phyloP scores from a whole-genome alignment of 2,888 invertebrate genomes.

The Hyles lineata region DNA sequence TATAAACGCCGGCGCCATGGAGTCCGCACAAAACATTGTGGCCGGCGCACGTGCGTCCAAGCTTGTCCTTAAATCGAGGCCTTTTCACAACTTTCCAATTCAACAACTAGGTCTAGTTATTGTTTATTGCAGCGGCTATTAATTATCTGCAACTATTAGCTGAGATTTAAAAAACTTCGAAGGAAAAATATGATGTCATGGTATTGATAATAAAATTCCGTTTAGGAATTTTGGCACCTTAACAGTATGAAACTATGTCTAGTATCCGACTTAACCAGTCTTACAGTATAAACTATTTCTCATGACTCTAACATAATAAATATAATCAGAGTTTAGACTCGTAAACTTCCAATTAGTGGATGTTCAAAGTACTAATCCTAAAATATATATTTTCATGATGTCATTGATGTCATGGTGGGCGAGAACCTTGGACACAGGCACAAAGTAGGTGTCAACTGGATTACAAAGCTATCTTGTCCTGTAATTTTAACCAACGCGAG shows the following conservation, averaged over 20 bases:
- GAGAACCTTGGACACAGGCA: conserved; percentile 26
- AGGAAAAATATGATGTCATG: too few relatives aligned
- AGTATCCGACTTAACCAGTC: too few relatives aligned
- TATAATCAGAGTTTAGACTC: too few relatives aligned
- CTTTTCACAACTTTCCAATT: conserved; percentile 41
- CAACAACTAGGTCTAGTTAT: conserved; percentile 11
- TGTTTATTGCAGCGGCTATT: background rate
- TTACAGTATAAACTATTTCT: too few relatives aligned
- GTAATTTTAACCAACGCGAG: conserved; percentile 9
- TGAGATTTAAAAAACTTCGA: background rate
- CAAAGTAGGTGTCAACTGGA: conserved; percentile 27
- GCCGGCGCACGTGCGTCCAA: conserved; percentile 43
- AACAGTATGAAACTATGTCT: too few relatives aligned
- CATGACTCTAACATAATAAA: too few relatives aligned
- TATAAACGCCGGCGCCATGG: conserved; percentile 44
- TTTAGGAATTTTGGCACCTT: too few relatives aligned
- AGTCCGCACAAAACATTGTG: conserved; percentile 39
- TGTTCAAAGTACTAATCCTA: background rate
- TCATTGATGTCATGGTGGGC: conserved; percentile 29
- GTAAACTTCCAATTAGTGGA: too few relatives aligned
- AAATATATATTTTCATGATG: conserved; percentile 15
- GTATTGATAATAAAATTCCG: too few relatives aligned
- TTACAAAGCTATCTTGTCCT: conserved; percentile 22
- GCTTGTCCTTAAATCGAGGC: conserved; percentile 35
- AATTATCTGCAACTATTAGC: background rate